These are phyloP conservation scores for Camelus dromedarius DNA, from an alignment of 2,113 vertebrate species.

Conservation along the genomic window DNA sequence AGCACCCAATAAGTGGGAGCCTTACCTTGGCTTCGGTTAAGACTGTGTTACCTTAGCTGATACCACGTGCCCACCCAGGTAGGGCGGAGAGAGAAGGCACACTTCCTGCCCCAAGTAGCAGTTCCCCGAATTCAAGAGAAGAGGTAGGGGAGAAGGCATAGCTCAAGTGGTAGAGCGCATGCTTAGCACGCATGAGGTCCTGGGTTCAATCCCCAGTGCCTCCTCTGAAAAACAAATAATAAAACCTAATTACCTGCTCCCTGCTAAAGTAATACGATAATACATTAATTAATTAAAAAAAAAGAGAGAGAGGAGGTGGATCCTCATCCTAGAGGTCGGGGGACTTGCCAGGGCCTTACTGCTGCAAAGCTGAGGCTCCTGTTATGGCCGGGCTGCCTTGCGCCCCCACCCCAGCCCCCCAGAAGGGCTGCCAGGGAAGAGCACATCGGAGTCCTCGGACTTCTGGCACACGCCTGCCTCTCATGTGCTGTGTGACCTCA, in stretches of 20 bases:
- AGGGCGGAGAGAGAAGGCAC: rapidly evolving
- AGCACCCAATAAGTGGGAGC: rapidly evolving
- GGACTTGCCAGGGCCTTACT: neutral
- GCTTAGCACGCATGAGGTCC: no score
- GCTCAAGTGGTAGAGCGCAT: no score
- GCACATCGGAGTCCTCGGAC: no score
- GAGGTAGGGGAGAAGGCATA: neutral
- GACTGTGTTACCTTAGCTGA: rapidly evolving
- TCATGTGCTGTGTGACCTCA: rapidly evolving
- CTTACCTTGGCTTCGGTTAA: rapidly evolving
- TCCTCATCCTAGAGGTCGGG: rapidly evolving
- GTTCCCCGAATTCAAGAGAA: neutral
- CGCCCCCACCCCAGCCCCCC: rapidly evolving
- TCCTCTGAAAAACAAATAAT: no score
- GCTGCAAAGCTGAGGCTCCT: rapidly evolving
- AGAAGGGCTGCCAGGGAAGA: neutral
- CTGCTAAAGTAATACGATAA: no score
- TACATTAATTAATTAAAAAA: no score
- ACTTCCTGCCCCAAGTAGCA: neutral
- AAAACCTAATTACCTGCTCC: no score
- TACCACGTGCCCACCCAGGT: rapidly evolving
- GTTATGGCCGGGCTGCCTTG: neutral
- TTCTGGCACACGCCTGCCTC: neutral
- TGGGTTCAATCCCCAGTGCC: no score
- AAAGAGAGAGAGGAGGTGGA: neutral